These are phyloP conservation scores for Pachyrhynchus sulphureomaculatus DNA, from an alignment of 1,140 invertebrate genomes.

Conservation along the genomic window DNA sequence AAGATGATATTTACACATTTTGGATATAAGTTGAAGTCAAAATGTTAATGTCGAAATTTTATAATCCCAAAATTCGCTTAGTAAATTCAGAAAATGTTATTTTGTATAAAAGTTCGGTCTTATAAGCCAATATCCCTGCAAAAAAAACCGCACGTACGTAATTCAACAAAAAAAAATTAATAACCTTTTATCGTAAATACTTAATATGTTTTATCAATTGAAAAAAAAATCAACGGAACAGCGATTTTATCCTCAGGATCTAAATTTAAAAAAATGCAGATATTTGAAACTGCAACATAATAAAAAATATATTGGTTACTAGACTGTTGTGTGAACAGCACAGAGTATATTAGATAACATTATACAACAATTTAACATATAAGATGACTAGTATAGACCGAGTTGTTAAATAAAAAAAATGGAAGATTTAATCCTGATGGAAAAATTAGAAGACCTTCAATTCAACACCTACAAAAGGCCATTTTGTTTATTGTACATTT, in stretches of 20 bases:
- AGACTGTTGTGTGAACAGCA: constrained; percentile 27
- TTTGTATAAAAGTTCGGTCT: too few species aligned
- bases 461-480: neutral
- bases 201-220: constrained; percentile 17
- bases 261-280: constrained; percentile 32
- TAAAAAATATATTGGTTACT: constrained; percentile 33
- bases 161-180: constrained; percentile 14
- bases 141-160: too few species aligned
- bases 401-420: constrained; percentile 42
- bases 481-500: neutral
- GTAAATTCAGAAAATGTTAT: too few species aligned
- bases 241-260: neutral
- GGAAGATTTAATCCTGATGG: constrained; percentile 22
- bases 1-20: too few species aligned
- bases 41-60: too few species aligned
- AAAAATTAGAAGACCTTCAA: constrained; percentile 7
- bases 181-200: constrained; percentile 36
- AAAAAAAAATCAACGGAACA: constrained; percentile 16
- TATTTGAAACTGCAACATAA: constrained; percentile 26
- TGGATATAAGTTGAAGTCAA: too few species aligned
- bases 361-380: constrained; percentile 47
- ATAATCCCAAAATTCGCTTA: too few species aligned
- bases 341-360: constrained; percentile 40
- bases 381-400: constrained; percentile 51
- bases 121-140: too few species aligned